phyloP scores from a whole-genome alignment of 2,797 vertebrate species.

The Poeciliopsis infans region DNA sequence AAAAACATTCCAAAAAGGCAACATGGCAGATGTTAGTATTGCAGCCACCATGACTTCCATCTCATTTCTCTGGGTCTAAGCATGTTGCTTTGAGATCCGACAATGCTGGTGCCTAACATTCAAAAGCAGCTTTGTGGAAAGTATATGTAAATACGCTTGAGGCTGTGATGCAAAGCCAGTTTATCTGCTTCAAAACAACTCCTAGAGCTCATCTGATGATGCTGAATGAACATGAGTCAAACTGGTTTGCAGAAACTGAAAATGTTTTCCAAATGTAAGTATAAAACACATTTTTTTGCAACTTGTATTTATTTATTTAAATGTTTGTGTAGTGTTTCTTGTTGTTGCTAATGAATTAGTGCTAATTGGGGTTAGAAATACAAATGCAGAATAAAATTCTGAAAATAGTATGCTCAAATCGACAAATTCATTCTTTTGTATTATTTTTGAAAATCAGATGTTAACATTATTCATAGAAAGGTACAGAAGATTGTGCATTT shows the following conservation, averaged over 20 bases:
- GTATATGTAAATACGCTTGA: conserved; percentile 59
- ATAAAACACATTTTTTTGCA: background rate
- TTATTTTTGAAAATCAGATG: background rate
- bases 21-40: conserved; percentile 42
- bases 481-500: background rate
- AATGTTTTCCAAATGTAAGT: background rate
- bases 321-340: background rate
- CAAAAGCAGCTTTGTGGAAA: conserved; percentile 62
- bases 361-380: background rate
- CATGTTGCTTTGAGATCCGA: conserved; percentile 56
- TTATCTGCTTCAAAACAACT: conserved; percentile 34
- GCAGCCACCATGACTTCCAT: conserved; percentile 37
- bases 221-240: conserved; percentile 33
- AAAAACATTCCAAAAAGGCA: conserved; percentile 49
- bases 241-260: conserved; percentile 19
- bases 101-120: conserved; percentile 40
- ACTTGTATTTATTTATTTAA: background rate
- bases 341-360: background rate
- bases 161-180: conserved; percentile 43
- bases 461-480: background rate
- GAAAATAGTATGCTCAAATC: background rate
- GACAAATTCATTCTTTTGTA: background rate
- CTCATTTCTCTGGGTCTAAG: conserved; percentile 46
- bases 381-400: background rate
- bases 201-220: conserved; percentile 35